Conservation (phyloP, 2,888 invertebrate species). For the Gari tellinella region DNA sequence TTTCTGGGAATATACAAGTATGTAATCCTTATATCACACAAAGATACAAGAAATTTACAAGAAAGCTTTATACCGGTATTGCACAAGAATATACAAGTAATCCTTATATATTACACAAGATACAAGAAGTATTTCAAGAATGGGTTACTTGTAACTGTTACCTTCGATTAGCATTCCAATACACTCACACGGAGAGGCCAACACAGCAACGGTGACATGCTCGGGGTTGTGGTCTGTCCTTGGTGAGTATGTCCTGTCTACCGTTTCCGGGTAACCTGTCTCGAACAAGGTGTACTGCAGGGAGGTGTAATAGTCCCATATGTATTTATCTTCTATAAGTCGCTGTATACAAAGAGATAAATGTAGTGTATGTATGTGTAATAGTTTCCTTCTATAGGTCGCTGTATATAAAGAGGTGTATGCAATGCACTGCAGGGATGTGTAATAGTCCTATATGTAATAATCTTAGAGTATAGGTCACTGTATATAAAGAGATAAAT, state of each 20-base stretch:
- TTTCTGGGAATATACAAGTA: no score
- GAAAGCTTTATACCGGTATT: no score
- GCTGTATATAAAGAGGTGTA: constrained; percentile 61
- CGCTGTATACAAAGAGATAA: neutral
- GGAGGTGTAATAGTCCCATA: constrained; percentile 40
- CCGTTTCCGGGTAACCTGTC: constrained; percentile 60
- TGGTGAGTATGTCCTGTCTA: constrained; percentile 56
- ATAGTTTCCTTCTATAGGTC: constrained; percentile 33
- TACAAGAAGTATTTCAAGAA: no score
- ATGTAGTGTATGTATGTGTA: neutral
- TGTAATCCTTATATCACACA: no score
- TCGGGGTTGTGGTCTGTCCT: constrained; percentile 25
- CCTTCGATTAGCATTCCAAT: constrained; percentile 63
- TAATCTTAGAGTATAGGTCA: no score
- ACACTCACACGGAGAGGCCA: constrained; percentile 68
- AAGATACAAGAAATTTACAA: no score
- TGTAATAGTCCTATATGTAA: no score
- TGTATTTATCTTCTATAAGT: constrained; percentile 9
- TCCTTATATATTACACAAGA: no score
- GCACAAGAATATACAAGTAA: no score
- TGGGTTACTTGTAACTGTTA: no score
- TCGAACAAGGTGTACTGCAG: constrained; percentile 64
- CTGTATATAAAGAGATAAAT: neutral
- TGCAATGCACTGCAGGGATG: no score
- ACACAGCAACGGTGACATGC: constrained; percentile 37